Base-by-base conservation (phyloP, 2,888 invertebrate genomes). In the Andrena dorsata region DNA sequence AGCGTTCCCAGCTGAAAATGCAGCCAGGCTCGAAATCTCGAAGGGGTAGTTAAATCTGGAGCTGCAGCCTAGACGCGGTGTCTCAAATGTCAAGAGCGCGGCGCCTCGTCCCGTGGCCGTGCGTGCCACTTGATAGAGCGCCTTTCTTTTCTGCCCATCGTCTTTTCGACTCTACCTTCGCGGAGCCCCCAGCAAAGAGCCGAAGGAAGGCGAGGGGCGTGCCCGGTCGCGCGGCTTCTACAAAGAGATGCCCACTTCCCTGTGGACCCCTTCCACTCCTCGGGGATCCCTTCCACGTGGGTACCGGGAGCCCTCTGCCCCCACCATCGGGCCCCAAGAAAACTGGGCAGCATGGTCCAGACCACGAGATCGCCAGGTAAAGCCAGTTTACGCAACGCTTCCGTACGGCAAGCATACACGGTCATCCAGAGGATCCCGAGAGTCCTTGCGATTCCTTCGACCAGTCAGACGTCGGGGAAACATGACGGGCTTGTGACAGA, bases 301-400 rank as follows among this genome's bases (percentile, higher is more conserved):
- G 84, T 53, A 84, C 75, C 85, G 80, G 79, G 79, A 88, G 86
- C 84, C 86, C 85, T 86, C 81, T 65, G 69, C 74, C 86, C 91
- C 89, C 88, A 85, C 87, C 86, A 85, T 64, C 58, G 65, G 78
- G 73, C 85, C 90, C 86, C 63, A 91, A 91, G 92, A 93, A 91
- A 91, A 92, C 90, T 89, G 89, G 88, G 89, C 92, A 91, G 92
- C 93, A 86, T 93, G 93, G 93, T 93, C 93, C 93, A 93, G 92
- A 85, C 92, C 92, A 92, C 91, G 92, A 92, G 93, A 92, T 93
- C 88, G 87, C 79, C 89, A 92, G 90, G 90, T 91, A 88, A 90
- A 90, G 92, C 90, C 92, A 93, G 93, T 93, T 91, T 90, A 91
- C 91, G 90, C 91, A 91, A 91, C 90, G 92, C 92, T 90, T 89